These are phyloP conservation scores for Cydia splendana DNA, from an alignment of 1,140 invertebrate species.

Conservation along the genomic window DNA sequence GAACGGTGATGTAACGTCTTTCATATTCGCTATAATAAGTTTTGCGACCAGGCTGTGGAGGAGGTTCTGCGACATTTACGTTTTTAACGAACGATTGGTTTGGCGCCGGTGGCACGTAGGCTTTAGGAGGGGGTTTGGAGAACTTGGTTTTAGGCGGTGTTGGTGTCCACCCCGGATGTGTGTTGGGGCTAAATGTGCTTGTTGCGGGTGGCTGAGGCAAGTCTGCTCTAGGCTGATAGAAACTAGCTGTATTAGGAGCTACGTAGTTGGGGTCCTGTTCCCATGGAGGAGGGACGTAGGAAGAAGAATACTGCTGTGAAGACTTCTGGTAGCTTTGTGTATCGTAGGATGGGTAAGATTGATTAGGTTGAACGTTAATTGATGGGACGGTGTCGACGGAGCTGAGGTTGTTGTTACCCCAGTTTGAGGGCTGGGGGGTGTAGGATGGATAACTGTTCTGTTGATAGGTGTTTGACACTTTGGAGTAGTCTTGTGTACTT, in stretches of 20 bases:
- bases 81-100: constrained; percentile 73
- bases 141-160: constrained; percentile 55
- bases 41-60: constrained; percentile 62
- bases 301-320: constrained; percentile 60
- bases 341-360: constrained; percentile 52
- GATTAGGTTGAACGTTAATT: constrained; percentile 47
- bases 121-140: constrained; percentile 58
- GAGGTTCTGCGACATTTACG: constrained; percentile 49
- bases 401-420: constrained; percentile 53
- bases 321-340: constrained; percentile 60
- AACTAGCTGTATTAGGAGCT: constrained; percentile 45
- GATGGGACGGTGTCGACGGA: constrained; percentile 39
- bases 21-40: constrained; percentile 76
- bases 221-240: constrained; percentile 37
- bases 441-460: constrained; percentile 54
- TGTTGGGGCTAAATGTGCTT: constrained; percentile 43
- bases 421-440: constrained; percentile 60
- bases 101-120: constrained; percentile 70
- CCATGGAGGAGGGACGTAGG: constrained; percentile 74
- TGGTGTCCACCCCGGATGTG: constrained; percentile 50
- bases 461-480: constrained; percentile 37
- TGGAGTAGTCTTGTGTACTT: constrained; percentile 35
- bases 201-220: constrained; percentile 54
- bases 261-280: constrained; percentile 67
- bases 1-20: constrained; percentile 72